Conservation (phyloP, 2,113 vertebrate genomes). For the Acrocephalus kingi region DNA sequence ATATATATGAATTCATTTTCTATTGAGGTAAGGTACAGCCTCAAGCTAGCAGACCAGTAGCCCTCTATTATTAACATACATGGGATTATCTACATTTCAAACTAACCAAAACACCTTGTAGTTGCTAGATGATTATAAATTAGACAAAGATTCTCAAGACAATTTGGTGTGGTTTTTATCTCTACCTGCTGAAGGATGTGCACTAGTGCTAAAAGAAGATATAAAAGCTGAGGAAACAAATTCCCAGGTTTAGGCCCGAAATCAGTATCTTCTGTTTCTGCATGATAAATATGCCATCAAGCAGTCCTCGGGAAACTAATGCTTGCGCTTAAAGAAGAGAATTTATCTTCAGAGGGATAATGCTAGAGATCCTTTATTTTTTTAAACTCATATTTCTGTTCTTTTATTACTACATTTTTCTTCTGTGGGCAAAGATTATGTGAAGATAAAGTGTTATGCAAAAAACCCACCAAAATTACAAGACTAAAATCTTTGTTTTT, state of each 20-base stretch:
- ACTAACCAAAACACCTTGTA: background rate
- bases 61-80: background rate
- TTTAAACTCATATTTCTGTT: background rate
- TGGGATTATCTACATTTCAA: background rate
- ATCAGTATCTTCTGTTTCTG: background rate
- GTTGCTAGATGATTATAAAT: background rate
- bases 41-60: background rate
- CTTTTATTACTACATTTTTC: background rate
- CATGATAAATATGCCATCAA: background rate
- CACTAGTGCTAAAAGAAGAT: background rate
- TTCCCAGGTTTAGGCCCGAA: background rate
- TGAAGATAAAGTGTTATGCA: rapidly evolving
- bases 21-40: background rate
- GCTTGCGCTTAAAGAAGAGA: background rate
- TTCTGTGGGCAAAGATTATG: background rate
- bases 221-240: background rate
- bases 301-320: background rate
- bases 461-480: background rate
- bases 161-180: background rate
- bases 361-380: background rate
- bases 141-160: background rate
- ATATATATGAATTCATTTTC: background rate
- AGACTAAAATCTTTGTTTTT: background rate
- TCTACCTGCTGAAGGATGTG: background rate
- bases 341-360: background rate